These are phyloP conservation scores for Lates calcarifer DNA, from an alignment of 2,113 vertebrate genomes.

Conservation along the genomic window DNA sequence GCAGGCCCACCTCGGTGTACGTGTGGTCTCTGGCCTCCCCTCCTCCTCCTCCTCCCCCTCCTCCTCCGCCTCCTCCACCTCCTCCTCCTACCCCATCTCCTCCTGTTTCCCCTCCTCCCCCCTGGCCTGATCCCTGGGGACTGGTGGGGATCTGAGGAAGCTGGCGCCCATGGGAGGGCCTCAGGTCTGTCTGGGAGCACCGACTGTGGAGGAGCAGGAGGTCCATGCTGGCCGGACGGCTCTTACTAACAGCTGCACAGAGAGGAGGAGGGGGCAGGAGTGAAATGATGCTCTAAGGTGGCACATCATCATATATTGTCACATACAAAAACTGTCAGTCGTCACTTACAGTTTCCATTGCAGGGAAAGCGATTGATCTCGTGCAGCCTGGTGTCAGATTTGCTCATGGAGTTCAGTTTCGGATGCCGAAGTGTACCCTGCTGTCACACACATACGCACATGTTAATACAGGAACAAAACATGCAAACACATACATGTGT, in stretches of 20 bases:
- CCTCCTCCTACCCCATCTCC: constrained; percentile 51
- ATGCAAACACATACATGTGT: constrained; percentile 33
- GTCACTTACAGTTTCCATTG: constrained; percentile 84
- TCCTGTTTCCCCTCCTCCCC: constrained; percentile 52
- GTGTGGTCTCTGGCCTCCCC: constrained; percentile 79
- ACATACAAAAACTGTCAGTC: constrained; percentile 36
- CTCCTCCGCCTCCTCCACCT: constrained; percentile 26
- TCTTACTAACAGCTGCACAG: constrained; percentile 79
- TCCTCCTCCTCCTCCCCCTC: constrained; percentile 41
- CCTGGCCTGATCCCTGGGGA: constrained; percentile 67
- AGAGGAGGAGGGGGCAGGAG: background rate
- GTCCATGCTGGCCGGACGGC: constrained; percentile 86
- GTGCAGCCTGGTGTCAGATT: constrained; percentile 86
- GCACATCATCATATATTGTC: constrained; percentile 42
- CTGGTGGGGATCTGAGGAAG: constrained; percentile 79
- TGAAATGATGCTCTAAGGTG: constrained; percentile 31
- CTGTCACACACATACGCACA: constrained; percentile 55
- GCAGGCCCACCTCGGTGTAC: constrained; percentile 82
- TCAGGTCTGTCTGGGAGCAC: constrained; percentile 80
- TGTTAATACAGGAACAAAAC: constrained; percentile 27
- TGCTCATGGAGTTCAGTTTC: constrained; percentile 86
- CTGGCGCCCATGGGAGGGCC: constrained; percentile 76
- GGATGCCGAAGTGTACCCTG: constrained; percentile 83
- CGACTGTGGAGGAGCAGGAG: constrained; percentile 84
- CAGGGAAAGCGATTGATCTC: constrained; percentile 85